These are phyloP conservation scores for Entelurus aequoreus DNA, from an alignment of 2,113 vertebrate species.

Conservation along the genomic window DNA sequence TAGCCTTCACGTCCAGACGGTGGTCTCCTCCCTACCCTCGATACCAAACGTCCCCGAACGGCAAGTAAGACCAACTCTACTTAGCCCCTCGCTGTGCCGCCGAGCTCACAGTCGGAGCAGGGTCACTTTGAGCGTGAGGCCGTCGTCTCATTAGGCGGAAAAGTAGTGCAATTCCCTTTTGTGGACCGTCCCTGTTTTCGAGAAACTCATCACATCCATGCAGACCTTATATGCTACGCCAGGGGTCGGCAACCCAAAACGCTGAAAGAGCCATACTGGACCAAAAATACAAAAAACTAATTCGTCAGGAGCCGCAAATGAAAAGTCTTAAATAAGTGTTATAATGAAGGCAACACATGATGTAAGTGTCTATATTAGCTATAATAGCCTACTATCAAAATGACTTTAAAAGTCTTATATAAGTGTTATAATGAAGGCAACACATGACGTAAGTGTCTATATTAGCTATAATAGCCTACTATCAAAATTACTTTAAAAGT, in stretches of 20 bases:
- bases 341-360: too few species aligned
- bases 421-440: too few species aligned
- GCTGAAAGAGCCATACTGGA: too few species aligned
- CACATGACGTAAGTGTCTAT: too few species aligned
- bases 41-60: constrained; percentile 1
- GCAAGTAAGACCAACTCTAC: constrained; percentile 9
- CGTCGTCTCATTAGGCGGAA: constrained; percentile 2
- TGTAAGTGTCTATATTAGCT: too few species aligned
- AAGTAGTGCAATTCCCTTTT: constrained; percentile 8
- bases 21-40: constrained; percentile 14
- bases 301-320: too few species aligned
- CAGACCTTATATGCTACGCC: background rate
- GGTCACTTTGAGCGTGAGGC: constrained; percentile 17
- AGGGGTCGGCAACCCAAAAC: background rate
- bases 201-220: background rate
- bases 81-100: background rate
- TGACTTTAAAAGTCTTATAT: too few species aligned
- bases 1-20: constrained; percentile 32
- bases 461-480: too few species aligned
- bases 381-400: too few species aligned
- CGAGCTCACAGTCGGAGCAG: constrained; percentile 16
- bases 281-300: too few species aligned
- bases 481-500: too few species aligned
- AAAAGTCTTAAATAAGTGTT: too few species aligned
- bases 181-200: background rate